Conservation (phyloP, 2,113 vertebrate genomes). For the Odocoileus virginianus region DNA sequence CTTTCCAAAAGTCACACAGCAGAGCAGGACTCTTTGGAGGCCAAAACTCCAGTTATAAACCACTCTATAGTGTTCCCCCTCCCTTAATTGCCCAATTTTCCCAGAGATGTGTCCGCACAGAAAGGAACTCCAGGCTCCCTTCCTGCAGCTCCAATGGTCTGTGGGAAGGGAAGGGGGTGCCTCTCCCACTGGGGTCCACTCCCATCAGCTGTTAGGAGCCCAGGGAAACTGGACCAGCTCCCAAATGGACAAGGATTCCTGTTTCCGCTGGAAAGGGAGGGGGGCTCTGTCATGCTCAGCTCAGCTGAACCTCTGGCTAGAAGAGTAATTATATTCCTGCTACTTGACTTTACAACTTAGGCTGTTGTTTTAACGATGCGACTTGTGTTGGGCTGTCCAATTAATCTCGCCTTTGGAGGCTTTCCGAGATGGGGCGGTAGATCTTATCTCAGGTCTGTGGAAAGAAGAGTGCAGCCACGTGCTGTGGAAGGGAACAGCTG, state of each 20-base stretch:
- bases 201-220: neutral
- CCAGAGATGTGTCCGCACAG: neutral
- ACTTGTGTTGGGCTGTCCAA: constrained; percentile 70
- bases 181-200: neutral
- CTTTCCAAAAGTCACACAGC: neutral
- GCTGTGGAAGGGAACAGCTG: constrained; percentile 32
- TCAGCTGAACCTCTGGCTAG: constrained; percentile 51
- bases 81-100: neutral
- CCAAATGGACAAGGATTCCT: neutral
- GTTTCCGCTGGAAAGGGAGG: neutral
- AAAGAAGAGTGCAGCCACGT: constrained; percentile 61
- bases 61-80: neutral
- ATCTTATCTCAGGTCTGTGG: constrained; percentile 69
- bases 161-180: neutral
- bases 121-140: neutral
- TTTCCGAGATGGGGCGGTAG: constrained; percentile 72
- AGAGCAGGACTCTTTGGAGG: neutral
- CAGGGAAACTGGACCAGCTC: neutral
- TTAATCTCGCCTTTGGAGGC: constrained; percentile 74
- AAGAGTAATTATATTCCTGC: constrained; percentile 62
- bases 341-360: constrained; percentile 69
- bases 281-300: neutral
- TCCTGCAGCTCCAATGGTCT: neutral
- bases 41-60: neutral
- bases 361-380: constrained; percentile 71